These are phyloP conservation scores for Gopherus evgoodei DNA, from an alignment of 2,113 vertebrate genomes.

Conservation along the genomic window DNA sequence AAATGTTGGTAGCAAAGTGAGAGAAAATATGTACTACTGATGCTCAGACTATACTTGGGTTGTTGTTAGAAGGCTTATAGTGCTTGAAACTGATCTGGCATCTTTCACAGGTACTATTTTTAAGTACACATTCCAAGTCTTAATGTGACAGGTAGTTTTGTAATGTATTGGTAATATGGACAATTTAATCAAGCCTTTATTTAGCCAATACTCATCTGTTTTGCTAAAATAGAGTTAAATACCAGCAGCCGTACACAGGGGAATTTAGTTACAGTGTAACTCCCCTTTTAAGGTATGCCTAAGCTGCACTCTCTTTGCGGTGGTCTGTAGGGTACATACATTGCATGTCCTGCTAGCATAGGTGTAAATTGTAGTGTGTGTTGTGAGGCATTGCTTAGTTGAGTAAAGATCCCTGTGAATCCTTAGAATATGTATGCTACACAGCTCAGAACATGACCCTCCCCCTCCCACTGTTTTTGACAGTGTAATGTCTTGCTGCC, in stretches of 20 bases:
- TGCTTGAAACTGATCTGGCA: not conserved
- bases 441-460: no score
- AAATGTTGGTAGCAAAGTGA: not conserved
- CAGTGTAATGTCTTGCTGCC: not conserved
- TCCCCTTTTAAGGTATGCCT: not conserved
- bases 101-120: not conserved
- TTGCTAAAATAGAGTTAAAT: no score
- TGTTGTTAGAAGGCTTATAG: not conserved
- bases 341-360: no score
- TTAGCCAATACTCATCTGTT: no score
- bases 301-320: no score
- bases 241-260: no score
- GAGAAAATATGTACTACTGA: rapidly evolving
- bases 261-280: not conserved
- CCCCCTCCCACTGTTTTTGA: not conserved
- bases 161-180: not conserved
- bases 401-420: no score
- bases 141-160: not conserved
- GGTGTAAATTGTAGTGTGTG: no score
- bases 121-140: not conserved
- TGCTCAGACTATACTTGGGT: not conserved
- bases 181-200: not conserved
- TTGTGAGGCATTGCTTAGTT: no score
- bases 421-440: no score
- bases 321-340: no score